A percentile compares a stretch with the other conserved stretches of the same genome.
Conservation (phyloP, 2,888 invertebrate genomes). For the Papilio demoleus region DNA sequence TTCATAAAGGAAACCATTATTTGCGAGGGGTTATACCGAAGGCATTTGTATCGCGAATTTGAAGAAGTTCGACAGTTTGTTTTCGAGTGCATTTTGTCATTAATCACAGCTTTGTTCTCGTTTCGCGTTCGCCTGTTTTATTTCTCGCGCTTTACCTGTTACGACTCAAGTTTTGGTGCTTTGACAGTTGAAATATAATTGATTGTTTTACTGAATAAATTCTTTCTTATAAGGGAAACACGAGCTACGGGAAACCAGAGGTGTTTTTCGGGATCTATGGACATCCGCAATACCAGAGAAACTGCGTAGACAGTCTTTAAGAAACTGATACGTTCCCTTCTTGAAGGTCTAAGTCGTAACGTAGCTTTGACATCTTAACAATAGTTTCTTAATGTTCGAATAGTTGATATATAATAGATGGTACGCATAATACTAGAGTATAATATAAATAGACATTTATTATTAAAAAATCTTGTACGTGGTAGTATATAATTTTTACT, state of each 20-base stretch:
- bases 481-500: background rate
- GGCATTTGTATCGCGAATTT: slow-evolving; percentile 82
- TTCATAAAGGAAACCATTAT: slow-evolving; percentile 80
- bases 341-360: too few species aligned
- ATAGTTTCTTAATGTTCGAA: too few species aligned
- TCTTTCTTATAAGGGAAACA: too few species aligned
- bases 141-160: slow-evolving; percentile 79
- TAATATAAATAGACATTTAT: too few species aligned
- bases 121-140: slow-evolving; percentile 60
- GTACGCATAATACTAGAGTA: too few species aligned
- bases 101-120: slow-evolving; percentile 81
- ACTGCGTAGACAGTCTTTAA: too few species aligned
- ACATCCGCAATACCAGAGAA: too few species aligned
- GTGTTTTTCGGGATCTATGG: too few species aligned
- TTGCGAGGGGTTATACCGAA: slow-evolving; percentile 77
- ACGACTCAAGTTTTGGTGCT: slow-evolving; percentile 62
- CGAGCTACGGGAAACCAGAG: too few species aligned
- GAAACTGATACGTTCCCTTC: too few species aligned
- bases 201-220: slow-evolving; percentile 67
- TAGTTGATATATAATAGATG: too few species aligned
- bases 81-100: slow-evolving; percentile 83
- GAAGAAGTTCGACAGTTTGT: slow-evolving; percentile 84
- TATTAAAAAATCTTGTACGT: background rate
- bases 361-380: too few species aligned
- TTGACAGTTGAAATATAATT: slow-evolving; percentile 76